Evolutionary conservation across 2,113 vertebrate species (phyloP).

Genomic region (Oreocharis arfaki): DNA sequence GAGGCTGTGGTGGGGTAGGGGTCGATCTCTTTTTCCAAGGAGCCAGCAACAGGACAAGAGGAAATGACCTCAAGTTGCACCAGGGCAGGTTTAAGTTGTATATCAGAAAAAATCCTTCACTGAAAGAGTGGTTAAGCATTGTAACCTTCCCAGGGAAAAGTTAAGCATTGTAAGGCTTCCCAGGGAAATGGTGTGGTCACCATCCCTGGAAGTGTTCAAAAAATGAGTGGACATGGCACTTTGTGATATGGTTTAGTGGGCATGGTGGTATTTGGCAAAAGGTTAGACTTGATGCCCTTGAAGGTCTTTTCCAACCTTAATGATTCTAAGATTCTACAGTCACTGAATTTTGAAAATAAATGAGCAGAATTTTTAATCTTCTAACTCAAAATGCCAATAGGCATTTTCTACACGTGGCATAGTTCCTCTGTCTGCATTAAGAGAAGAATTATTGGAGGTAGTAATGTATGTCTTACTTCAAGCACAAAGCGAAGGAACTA

Average conservation of each 20-base stretch:
- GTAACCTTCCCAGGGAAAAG: not conserved
- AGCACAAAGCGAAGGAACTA: not conserved
- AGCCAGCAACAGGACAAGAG: not conserved
- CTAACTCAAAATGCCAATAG: not conserved
- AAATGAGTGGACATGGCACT: not conserved
- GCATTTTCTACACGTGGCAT: not conserved
- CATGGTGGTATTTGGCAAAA: not conserved
- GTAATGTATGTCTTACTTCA: not conserved
- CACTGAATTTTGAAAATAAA: not conserved
- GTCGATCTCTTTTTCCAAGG: not conserved
- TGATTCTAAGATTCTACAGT: not conserved
- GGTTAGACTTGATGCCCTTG: not conserved
- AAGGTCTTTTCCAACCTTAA: not conserved
- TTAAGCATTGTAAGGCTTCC: not conserved
- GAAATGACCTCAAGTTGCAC: not conserved
- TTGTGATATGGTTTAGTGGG: not conserved
- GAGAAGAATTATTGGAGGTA: not conserved
- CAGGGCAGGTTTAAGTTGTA: not conserved
- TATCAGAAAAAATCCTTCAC: not conserved
- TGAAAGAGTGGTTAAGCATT: not conserved
- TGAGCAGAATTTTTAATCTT: not conserved
- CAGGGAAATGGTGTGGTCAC: not conserved
- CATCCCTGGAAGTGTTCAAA: not conserved
- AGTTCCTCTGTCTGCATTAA: not conserved
- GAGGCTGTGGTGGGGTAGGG: fast-evolving